Evolutionary conservation across 1,140 invertebrate species (phyloP), one percentile per base, ranked within the genome.

Genomic region (Hypsibius dujardini): DNA sequence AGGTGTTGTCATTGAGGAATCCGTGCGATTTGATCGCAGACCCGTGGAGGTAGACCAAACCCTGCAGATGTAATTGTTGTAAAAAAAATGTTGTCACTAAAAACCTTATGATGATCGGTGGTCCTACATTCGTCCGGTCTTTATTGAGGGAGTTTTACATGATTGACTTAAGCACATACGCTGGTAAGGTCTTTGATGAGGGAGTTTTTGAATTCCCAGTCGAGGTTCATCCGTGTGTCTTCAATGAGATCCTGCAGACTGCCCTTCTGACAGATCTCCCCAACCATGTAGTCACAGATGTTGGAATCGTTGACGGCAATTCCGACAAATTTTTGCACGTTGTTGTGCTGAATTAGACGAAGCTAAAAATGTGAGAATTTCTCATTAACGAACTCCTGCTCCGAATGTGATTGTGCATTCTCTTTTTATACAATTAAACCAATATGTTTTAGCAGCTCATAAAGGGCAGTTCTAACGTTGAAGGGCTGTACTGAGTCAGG

Each of bases 1-100:
- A 98, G 78, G 98, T 98, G 46, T 90, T 90, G 0, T 94, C 97
- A 77, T 95, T 98, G 7, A 99, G 81, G 76, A 89, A 89, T 0
- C 95, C 95, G 78, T 98, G 95, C 28, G 87, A 90, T 74, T 86
- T 87, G 1, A 98, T 86, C 74, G 92, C 89, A 59, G 88, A 91
- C 56, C 84, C 84, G 77, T 98, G 95, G 1, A 98, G 82, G 78
- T 94, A 98, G 69, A 85, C 81, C 90, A 98, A 93, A 7, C 93
- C 95, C 84, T 93, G 83, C 7, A 79, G 47, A 69, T 72, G n/a
- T 56, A n/a, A n/a, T n/a, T 56, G 7, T 56, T 56, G 50, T n/a
- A 56, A 56, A 56, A 56, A 28, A 28, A 28, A 28, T 28, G 28
- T 28, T 28, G 28, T 28, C 28, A 28, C 28, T 28, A 28, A 28